A percentile compares a stretch with the other conserved stretches of the same genome.
Conservation (phyloP, 2,888 invertebrate species). For the Callyntrura guangdongensis region DNA sequence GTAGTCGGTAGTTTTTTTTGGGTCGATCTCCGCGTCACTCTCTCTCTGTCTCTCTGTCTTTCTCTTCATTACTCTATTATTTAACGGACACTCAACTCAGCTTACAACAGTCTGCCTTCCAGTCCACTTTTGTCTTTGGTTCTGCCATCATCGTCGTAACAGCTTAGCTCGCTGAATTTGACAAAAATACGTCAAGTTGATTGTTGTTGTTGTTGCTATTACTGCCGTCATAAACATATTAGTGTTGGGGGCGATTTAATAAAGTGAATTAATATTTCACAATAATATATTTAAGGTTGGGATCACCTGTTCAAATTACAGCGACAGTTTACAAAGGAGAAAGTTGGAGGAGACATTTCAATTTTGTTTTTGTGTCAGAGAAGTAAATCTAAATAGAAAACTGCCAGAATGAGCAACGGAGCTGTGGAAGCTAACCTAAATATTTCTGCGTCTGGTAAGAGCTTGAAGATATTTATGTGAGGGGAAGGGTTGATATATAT, state of each 20-base stretch:
- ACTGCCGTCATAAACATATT: background rate
- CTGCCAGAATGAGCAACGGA: slow-evolving; percentile 45
- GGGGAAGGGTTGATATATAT: background rate
- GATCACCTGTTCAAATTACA: background rate
- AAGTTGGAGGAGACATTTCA: slow-evolving; percentile 1
- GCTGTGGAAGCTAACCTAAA: slow-evolving; percentile 76
- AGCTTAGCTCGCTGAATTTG: background rate
- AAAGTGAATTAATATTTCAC: background rate
- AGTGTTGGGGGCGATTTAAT: background rate
- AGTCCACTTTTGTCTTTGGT: no score
- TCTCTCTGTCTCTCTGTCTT: background rate
- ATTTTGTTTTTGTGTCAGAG: background rate
- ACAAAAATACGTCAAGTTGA: background rate
- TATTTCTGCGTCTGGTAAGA: slow-evolving; percentile 80
- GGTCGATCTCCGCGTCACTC: background rate
- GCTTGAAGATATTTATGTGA: background rate
- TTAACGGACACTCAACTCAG: slow-evolving; percentile 40
- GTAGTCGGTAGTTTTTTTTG: background rate
- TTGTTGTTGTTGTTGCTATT: no score
- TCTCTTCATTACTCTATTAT: background rate
- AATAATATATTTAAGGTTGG: background rate
- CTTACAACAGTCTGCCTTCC: background rate
- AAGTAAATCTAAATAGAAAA: background rate
- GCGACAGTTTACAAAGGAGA: background rate
- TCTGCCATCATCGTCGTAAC: background rate